Evolutionary conservation across 2,888 invertebrate genomes (phyloP), one percentile per base, ranked within the genome.

Genomic region (Calameuta idolon): DNA sequence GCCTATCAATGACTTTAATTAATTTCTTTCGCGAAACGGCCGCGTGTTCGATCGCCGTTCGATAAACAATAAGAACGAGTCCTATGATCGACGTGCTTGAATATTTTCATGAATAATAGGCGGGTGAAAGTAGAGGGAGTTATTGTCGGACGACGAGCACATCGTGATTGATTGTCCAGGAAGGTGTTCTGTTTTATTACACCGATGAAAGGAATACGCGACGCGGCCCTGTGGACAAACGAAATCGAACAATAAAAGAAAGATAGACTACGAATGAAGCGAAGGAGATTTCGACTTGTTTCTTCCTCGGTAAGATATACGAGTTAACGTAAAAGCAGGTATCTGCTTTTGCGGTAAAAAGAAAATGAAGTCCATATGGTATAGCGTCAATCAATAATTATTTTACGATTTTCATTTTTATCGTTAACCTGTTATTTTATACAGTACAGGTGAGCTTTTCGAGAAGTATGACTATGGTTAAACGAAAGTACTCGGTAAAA

Each of bases 1-100:
- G 71, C 71, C 31, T 71, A 12, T 71, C 71, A 31, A n/a, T 34
- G 55, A 55, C 71, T 71, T 71, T 71, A 71, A 71, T 71, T 71
- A 71, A 71, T 71, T 71, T 33, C 71, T 71, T 15, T 71, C 12
- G 31, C 31, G 15, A 34, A 34, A 5, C 30, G 33, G 9, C 31
- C 12, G 15, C 12, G 12, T 11, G 9, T 31, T 71, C 33, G 71
- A 71, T 71, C 71, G 71, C 23, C 55, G 15, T 31, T 34, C 12
- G 71, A 71, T 23, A n/a, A 71, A 71, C 71, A 71, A 71, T 71
- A 71, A 71, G 31, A 71, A 71, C 4, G 71, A 12, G 2, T 4
- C 5, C 23, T 31, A 71, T 34, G 71, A 71, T 12, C 31, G 31
- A 71, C 12, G 1, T 31, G 23, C 31, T 31, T 33, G 31, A 34